A percentile compares a stretch with the other conserved stretches of the same genome.
Evolutionary conservation across 2,113 vertebrate genomes (phyloP).

Genomic region (Eulacestoma nigropectus): DNA sequence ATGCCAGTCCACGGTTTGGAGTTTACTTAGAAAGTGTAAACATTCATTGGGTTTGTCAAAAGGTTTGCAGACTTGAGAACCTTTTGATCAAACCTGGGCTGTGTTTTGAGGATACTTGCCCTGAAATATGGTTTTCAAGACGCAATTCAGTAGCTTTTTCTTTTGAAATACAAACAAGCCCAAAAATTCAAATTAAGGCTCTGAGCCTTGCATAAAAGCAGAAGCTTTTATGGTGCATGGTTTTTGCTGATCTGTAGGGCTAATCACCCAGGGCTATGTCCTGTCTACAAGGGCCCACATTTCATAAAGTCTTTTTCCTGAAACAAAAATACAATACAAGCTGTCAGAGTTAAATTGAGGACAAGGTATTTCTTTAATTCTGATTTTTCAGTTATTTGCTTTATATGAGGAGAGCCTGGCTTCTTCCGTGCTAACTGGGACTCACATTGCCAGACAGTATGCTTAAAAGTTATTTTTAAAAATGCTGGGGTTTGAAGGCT

Average conservation of each 20-base stretch:
- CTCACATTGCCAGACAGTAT: constrained; percentile 38
- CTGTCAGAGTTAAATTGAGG: constrained; percentile 25
- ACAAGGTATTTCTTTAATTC: constrained; percentile 23
- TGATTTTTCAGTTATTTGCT: constrained; percentile 20
- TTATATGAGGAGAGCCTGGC: background rate
- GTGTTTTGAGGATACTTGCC: constrained; percentile 17
- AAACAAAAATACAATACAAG: background rate
- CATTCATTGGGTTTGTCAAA: background rate
- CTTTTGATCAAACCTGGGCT: constrained; percentile 44
- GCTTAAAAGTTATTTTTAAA: constrained; percentile 61
- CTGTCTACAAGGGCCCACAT: background rate
- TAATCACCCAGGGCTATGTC: background rate
- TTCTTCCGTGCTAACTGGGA: constrained; percentile 1
- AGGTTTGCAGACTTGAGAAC: constrained; percentile 6
- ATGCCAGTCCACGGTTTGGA: background rate
- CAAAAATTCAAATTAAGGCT: constrained; percentile 14
- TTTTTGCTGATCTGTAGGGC: background rate
- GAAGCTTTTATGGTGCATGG: background rate
- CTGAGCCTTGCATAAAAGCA: background rate
- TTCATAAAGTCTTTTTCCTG: background rate
- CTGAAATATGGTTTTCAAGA: constrained; percentile 5
- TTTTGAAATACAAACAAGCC: constrained; percentile 39
- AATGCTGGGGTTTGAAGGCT: constrained; percentile 38
- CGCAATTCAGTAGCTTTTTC: constrained; percentile 1
- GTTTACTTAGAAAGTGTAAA: constrained; percentile 15